Percentiles rank a stretch among this genome's conserved stretches.
These are phyloP conservation scores for Tenualosa ilisha DNA, from an alignment of 2,797 vertebrate species.

Conservation along the genomic window DNA sequence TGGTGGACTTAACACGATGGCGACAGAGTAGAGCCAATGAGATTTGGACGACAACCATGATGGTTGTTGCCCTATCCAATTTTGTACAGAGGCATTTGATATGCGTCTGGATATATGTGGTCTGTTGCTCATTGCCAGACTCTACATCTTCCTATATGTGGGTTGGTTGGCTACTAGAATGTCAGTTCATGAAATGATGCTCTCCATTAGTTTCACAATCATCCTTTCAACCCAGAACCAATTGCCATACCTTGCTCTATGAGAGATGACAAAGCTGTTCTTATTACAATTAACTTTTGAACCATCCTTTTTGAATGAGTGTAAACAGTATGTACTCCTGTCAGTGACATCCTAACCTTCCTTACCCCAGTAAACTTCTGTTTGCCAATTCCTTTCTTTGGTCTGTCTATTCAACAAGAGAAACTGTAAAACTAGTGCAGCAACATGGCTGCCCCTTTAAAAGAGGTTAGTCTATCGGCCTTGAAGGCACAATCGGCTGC, in stretches of 20 bases:
- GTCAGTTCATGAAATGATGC: no score
- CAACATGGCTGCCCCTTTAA: background rate
- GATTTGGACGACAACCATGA: no score
- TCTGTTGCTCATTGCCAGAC: no score
- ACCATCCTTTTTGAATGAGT: background rate
- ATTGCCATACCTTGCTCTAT: background rate
- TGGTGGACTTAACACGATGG: no score
- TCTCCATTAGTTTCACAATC: no score
- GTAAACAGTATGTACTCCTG: background rate
- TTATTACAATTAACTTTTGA: background rate
- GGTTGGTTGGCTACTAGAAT: no score
- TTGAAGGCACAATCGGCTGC: background rate
- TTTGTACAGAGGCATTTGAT: no score
- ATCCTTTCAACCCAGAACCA: background rate
- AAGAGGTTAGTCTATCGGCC: background rate
- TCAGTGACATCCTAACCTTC: background rate
- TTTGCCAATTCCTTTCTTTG: background rate
- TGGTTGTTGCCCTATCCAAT: no score
- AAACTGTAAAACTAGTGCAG: background rate
- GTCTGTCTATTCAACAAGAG: background rate
- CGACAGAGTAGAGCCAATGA: no score
- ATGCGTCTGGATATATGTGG: no score
- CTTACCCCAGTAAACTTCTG: background rate
- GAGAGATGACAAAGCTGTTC: background rate
- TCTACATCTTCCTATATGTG: no score